A percentile compares a stretch with the other conserved stretches of the same genome.
phyloP scores from a whole-genome alignment of 2,113 vertebrate genomes.

The Eulemur rufifrons region DNA sequence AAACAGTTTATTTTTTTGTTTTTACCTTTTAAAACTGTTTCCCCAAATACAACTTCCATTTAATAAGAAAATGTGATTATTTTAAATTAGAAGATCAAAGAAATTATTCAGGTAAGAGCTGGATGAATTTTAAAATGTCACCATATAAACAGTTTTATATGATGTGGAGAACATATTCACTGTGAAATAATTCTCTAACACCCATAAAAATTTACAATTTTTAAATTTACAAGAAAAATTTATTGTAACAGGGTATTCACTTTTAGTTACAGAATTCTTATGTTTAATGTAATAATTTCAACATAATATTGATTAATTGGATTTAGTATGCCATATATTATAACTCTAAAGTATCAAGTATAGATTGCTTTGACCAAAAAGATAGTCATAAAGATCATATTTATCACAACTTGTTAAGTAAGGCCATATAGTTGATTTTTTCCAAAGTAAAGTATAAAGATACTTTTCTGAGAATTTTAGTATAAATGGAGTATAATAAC shows the following conservation, averaged over 20 bases:
- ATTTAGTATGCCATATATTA: not conserved
- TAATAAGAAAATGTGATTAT: conserved; percentile 23
- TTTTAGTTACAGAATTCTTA: conserved; percentile 33
- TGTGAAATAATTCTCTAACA: conserved; percentile 12
- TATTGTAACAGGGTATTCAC: not conserved
- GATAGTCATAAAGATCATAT: not conserved
- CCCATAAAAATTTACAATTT: too few relatives aligned
- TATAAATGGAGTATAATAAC: not conserved
- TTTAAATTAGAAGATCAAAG: not conserved
- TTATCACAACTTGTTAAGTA: not conserved
- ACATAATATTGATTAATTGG: conserved; percentile 15
- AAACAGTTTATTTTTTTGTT: not conserved
- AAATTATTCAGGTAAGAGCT: not conserved
- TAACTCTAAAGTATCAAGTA: not conserved
- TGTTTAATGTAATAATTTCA: conserved; percentile 34
- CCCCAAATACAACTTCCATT: conserved; percentile 5
- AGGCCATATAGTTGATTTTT: not conserved
- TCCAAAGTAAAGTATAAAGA: not conserved
- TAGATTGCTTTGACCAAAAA: not conserved
- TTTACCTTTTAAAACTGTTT: conserved; percentile 47
- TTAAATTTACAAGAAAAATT: not conserved
- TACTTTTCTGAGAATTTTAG: conserved; percentile 22
- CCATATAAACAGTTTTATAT: conserved; percentile 6
- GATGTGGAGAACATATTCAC: not conserved
- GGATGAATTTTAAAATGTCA: conserved; percentile 11